phyloP scores from a whole-genome alignment of 2,113 vertebrate genomes.

The Pterocles burchelli region DNA sequence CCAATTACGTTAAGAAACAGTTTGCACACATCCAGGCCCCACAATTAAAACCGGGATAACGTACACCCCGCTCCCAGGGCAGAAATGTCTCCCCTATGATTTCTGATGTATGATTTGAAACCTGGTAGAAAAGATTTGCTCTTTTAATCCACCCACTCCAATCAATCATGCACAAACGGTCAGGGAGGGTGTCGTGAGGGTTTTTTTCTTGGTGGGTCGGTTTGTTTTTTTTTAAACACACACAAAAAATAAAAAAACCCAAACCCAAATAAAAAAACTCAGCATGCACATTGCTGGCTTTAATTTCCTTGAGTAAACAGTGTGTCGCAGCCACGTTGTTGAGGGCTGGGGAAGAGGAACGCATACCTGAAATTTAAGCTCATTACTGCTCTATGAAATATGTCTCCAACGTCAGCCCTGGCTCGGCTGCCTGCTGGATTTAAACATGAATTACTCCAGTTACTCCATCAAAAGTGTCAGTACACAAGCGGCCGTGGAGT shows the following conservation, averaged over 20 bases:
- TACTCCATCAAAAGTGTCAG: neutral
- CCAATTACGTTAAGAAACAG: constrained; percentile 56
- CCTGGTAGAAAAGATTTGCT: neutral
- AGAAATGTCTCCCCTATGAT: neutral
- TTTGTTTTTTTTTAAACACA: no score
- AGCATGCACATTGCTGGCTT: constrained; percentile 33
- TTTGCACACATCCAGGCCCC: neutral
- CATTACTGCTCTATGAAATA: constrained; percentile 35
- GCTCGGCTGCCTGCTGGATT: neutral
- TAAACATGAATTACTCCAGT: neutral
- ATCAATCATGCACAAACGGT: neutral
- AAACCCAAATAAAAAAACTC: neutral
- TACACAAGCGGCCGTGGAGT: neutral
- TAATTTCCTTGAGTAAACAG: constrained; percentile 66
- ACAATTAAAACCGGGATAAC: constrained; percentile 37
- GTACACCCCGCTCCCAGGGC: neutral
- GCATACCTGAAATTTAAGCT: constrained; percentile 38
- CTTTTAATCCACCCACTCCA: neutral
- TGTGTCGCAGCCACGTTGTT: neutral
- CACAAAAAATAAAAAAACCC: no score
- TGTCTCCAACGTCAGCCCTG: neutral
- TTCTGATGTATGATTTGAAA: constrained; percentile 25
- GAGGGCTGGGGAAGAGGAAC: constrained; percentile 1
- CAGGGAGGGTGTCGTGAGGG: neutral
- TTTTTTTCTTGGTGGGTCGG: neutral